Conservation (phyloP, 1,140 invertebrate species). For the Apis florea region DNA sequence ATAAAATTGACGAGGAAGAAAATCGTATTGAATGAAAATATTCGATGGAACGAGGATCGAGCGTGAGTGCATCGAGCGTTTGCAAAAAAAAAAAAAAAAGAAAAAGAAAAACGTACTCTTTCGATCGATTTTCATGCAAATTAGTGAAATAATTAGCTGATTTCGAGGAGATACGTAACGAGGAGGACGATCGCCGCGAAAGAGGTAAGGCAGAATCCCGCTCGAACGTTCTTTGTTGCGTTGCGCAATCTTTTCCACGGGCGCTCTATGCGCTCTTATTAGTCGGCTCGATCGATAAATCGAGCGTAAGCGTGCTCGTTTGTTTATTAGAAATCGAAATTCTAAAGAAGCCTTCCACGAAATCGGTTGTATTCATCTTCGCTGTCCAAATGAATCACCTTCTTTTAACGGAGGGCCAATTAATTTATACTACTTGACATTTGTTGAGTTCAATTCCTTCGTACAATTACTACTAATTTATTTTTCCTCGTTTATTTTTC, state of each 20-base stretch:
- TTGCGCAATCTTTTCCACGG: slow-evolving; percentile 45
- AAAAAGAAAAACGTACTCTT: neutral
- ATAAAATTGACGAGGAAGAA: neutral
- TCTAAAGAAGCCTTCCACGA: neutral
- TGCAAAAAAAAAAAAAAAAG: neutral
- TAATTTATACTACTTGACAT: slow-evolving; percentile 13
- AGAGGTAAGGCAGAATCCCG: slow-evolving; percentile 14
- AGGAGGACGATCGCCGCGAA: slow-evolving; percentile 1
- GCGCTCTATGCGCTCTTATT: slow-evolving; percentile 35
- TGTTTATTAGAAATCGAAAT: slow-evolving; percentile 25
- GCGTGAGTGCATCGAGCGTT: no score
- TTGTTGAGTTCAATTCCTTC: neutral
- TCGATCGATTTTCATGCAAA: slow-evolving; percentile 30
- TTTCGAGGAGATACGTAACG: slow-evolving; percentile 71
- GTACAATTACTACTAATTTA: neutral
- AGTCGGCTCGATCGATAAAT: slow-evolving; percentile 35
- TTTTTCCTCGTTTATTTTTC: neutral
- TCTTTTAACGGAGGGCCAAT: neutral
- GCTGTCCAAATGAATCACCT: slow-evolving; percentile 9
- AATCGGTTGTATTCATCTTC: slow-evolving; percentile 2
- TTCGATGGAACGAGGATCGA: neutral
- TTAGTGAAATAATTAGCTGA: slow-evolving; percentile 79
- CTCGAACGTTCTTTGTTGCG: slow-evolving; percentile 43
- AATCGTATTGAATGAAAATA: neutral
- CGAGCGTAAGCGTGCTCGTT: neutral